phyloP scores from a whole-genome alignment of 2,888 invertebrate species.

The Neocrepidodera transversa region DNA sequence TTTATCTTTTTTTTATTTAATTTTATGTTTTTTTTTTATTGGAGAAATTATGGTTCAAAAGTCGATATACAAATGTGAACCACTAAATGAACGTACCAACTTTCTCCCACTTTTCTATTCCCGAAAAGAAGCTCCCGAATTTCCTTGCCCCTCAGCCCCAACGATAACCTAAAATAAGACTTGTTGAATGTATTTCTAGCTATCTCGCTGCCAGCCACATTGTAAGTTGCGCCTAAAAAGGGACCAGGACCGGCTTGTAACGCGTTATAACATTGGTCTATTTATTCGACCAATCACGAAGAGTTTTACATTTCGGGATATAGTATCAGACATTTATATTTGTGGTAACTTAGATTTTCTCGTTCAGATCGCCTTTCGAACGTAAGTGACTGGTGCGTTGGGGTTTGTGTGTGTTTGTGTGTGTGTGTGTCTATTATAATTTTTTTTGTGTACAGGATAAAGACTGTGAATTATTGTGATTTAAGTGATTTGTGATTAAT shows the following conservation, averaged over 20 bases:
- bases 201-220: slow-evolving; percentile 50
- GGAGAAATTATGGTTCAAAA: too few relatives aligned
- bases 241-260: slow-evolving; percentile 66
- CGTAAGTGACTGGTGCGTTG: slow-evolving; percentile 73
- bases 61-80: slow-evolving; percentile 48
- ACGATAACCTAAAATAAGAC: slow-evolving; percentile 30
- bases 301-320: slow-evolving; percentile 69
- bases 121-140: slow-evolving; percentile 26
- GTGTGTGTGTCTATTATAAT: slow-evolving; percentile 35
- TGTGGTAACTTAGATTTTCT: slow-evolving; percentile 72
- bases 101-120: slow-evolving; percentile 43
- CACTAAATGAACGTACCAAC: slow-evolving; percentile 53
- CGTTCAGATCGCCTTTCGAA: slow-evolving; percentile 97
- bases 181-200: slow-evolving; percentile 53
- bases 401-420: slow-evolving; percentile 35
- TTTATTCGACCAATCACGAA: slow-evolving; percentile 59
- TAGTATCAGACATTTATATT: slow-evolving; percentile 84
- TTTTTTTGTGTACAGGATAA: slow-evolving; percentile 32
- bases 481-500: slow-evolving; percentile 34
- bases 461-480: slow-evolving; percentile 35
- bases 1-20: too few relatives aligned
- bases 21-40: too few relatives aligned
- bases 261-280: slow-evolving; percentile 61
- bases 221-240: slow-evolving; percentile 69
- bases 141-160: slow-evolving; percentile 31